These are phyloP conservation scores for Zaprionus africanus DNA, from an alignment of 1,140 invertebrate species.

Conservation along the genomic window DNA sequence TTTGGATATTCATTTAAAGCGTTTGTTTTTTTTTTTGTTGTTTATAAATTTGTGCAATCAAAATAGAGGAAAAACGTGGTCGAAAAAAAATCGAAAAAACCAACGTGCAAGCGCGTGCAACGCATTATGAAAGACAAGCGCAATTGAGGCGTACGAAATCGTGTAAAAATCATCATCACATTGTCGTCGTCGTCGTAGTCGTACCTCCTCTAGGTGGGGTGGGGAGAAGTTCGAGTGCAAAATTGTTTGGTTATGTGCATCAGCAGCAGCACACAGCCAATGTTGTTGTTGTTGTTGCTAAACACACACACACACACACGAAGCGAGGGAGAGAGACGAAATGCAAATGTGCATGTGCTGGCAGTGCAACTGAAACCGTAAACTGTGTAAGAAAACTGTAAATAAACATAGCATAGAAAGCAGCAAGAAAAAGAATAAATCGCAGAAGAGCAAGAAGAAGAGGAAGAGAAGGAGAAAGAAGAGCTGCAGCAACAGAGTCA, in stretches of 20 bases:
- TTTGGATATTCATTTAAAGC: slow-evolving; percentile 13
- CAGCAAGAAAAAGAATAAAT: slow-evolving; percentile 4
- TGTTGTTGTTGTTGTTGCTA: slow-evolving; percentile 19
- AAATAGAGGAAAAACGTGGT: not conserved
- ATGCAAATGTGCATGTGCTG: slow-evolving; percentile 9
- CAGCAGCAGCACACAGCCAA: slow-evolving; percentile 21
- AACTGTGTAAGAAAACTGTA: slow-evolving; percentile 5
- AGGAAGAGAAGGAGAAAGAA: slow-evolving; percentile 9
- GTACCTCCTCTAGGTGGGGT: not conserved
- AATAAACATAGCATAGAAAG: slow-evolving; percentile 7
- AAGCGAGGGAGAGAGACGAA: not conserved
- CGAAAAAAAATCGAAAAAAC: not conserved
- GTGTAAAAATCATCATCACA: slow-evolving; percentile 11
- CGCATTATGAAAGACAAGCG: slow-evolving; percentile 14
- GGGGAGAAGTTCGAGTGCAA: slow-evolving; percentile 40
- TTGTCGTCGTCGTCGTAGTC: slow-evolving; percentile 16
- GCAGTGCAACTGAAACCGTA: slow-evolving; percentile 3
- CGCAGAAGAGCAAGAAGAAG: slow-evolving; percentile 2
- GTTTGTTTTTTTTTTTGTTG: slow-evolving; percentile 25
- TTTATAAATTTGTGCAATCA: slow-evolving; percentile 18
- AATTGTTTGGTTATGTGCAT: slow-evolving; percentile 77
- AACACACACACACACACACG: slow-evolving; percentile 6
- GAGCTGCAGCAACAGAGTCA: slow-evolving; percentile 18
- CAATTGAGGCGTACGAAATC: slow-evolving; percentile 11
- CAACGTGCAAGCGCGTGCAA: slow-evolving; percentile 1